Evolutionary conservation across 2,113 vertebrate species (phyloP).

Genomic region (Scortum barcoo): DNA sequence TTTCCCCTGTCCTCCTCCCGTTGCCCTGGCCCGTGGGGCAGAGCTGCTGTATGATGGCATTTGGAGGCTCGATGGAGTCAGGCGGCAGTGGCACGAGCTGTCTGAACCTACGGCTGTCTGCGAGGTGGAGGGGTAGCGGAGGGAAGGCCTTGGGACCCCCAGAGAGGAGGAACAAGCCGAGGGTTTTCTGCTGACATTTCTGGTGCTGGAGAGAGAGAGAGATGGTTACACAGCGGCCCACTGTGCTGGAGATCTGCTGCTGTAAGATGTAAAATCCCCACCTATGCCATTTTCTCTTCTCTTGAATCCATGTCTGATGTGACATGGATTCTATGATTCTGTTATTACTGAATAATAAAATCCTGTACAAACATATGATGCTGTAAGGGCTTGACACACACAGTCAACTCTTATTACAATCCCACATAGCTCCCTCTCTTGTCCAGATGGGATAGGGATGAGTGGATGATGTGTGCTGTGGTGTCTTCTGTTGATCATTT

Average conservation of each 20-base stretch:
- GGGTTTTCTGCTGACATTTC: constrained; percentile 59
- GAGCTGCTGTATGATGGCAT: constrained; percentile 67
- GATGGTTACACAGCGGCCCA: constrained; percentile 5
- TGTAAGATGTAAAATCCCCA: constrained; percentile 1
- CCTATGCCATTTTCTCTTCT: constrained; percentile 13
- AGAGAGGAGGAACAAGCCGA: constrained; percentile 37
- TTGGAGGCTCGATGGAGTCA: constrained; percentile 60
- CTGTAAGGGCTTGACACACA: not conserved
- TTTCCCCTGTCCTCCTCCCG: constrained; percentile 22
- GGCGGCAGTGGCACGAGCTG: constrained; percentile 36
- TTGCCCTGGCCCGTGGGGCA: constrained; percentile 57
- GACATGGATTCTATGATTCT: constrained; percentile 5
- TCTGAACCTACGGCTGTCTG: constrained; percentile 55
- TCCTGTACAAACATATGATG: not conserved
- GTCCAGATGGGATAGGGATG: too few species aligned
- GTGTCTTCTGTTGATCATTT: too few species aligned
- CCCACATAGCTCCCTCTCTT: too few species aligned
- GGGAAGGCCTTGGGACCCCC: constrained; percentile 57
- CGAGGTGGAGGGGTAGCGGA: constrained; percentile 26
- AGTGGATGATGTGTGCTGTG: not conserved
- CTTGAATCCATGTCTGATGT: constrained; percentile 13
- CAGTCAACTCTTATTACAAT: not conserved
- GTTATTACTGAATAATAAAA: constrained; percentile 1
- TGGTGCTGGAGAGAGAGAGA: constrained; percentile 46
- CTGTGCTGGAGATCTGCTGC: constrained; percentile 20